phyloP scores from a whole-genome alignment of 2,797 vertebrate genomes.

The Tapirus indicus region DNA sequence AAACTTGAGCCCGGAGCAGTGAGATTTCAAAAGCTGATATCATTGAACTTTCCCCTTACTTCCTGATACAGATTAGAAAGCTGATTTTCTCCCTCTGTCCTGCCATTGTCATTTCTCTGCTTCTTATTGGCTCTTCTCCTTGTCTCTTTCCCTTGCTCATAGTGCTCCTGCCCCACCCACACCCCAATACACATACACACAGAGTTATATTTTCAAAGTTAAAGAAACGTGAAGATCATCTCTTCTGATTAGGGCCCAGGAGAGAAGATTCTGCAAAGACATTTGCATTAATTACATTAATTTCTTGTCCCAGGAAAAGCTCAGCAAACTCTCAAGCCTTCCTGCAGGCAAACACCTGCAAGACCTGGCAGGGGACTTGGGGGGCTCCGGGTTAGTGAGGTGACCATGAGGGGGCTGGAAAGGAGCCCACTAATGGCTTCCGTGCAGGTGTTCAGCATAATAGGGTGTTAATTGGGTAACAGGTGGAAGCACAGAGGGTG shows the following conservation, averaged over 20 bases:
- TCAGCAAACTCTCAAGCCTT: slow-evolving; percentile 52
- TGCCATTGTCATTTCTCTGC: background rate
- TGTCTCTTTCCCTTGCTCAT: background rate
- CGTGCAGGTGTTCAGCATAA: slow-evolving; percentile 68
- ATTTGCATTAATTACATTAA: slow-evolving; percentile 70
- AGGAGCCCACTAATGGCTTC: background rate
- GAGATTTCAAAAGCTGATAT: background rate
- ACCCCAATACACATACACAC: background rate
- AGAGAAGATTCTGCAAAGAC: slow-evolving; percentile 52
- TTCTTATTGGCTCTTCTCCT: background rate
- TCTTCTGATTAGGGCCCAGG: slow-evolving; percentile 35
- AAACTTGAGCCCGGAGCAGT: background rate
- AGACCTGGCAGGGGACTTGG: background rate
- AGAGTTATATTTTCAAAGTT: slow-evolving; percentile 55
- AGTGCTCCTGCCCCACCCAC: fast-evolving
- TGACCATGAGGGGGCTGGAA: background rate
- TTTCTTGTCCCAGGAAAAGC: slow-evolving; percentile 21
- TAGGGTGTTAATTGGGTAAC: slow-evolving; percentile 74
- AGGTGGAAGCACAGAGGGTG: slow-evolving; percentile 73
- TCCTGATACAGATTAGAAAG: background rate
- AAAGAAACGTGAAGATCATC: slow-evolving; percentile 32
- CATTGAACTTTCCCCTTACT: background rate
- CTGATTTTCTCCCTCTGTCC: background rate
- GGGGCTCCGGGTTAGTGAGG: background rate
- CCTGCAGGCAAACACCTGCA: slow-evolving; percentile 55